phyloP scores from a whole-genome alignment of 2,797 vertebrate genomes.

The Neopelma chrysocephalum region DNA sequence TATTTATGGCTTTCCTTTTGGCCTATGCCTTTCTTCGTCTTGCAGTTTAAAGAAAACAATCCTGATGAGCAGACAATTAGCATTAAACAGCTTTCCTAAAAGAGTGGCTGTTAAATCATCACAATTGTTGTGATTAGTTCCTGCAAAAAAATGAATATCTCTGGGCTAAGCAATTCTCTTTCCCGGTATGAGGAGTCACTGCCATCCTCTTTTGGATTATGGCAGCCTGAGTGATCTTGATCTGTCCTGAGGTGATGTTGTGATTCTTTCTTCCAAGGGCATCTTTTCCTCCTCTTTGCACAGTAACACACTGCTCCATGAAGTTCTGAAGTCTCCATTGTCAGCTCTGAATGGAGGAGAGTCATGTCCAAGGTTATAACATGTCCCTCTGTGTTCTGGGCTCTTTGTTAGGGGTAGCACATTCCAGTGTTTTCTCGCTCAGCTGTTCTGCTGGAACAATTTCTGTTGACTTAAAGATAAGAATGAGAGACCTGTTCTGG shows the following conservation, averaged over 20 bases:
- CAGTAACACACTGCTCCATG: background rate
- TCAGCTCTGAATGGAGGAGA: background rate
- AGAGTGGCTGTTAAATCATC: conserved; percentile 33
- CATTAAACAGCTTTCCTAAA: conserved; percentile 16
- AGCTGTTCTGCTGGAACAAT: background rate
- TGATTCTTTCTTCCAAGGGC: background rate
- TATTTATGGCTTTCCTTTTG: conserved; percentile 4
- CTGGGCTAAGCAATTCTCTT: conserved; percentile 20
- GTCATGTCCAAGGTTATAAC: background rate
- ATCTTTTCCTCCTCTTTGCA: background rate
- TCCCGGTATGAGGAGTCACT: background rate
- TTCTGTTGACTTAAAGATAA: background rate
- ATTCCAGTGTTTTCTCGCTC: background rate
- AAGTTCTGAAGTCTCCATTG: background rate
- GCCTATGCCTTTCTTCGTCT: background rate
- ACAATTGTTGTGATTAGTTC: conserved; percentile 42
- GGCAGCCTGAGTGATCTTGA: background rate
- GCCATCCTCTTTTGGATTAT: background rate
- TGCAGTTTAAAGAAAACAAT: conserved; percentile 34
- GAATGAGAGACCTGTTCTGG: background rate
- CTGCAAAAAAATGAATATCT: conserved; percentile 8
- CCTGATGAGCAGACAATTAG: conserved; percentile 28
- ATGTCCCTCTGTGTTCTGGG: background rate
- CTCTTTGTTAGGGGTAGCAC: background rate
- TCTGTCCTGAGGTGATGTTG: background rate